These are phyloP conservation scores for Ochotona princeps DNA, from an alignment of 2,113 vertebrate genomes.

Conservation along the genomic window DNA sequence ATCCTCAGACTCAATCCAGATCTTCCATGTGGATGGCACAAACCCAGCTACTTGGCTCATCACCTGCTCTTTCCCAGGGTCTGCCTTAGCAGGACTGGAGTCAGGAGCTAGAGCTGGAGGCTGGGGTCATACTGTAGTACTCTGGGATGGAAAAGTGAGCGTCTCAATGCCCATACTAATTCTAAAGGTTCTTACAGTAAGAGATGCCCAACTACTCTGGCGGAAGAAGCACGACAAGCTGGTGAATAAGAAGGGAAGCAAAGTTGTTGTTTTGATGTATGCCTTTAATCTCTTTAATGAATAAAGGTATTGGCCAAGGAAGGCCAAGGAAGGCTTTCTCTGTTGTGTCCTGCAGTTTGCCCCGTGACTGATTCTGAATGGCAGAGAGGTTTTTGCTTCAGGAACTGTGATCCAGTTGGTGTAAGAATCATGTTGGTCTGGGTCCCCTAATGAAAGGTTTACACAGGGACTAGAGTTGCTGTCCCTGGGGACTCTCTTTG, in stretches of 20 bases:
- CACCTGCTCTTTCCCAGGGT: no score
- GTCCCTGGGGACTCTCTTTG: neutral
- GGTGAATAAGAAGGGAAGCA: neutral
- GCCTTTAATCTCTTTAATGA: constrained; percentile 16
- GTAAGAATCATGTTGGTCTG: neutral
- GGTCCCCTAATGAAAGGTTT: neutral
- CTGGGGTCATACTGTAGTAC: no score
- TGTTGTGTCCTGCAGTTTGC: neutral
- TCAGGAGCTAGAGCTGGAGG: no score
- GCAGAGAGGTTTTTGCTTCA: neutral
- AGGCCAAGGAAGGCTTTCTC: neutral
- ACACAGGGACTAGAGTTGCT: neutral
- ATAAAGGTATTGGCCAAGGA: neutral
- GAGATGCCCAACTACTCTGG: constrained; percentile 29
- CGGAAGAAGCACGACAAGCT: neutral
- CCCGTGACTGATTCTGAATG: neutral
- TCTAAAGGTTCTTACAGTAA: neutral
- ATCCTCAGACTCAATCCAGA: no score
- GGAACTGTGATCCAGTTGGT: neutral
- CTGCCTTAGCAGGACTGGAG: no score
- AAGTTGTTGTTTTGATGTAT: constrained; percentile 27
- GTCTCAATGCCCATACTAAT: no score
- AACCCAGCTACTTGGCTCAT: no score
- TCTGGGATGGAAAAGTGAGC: no score
- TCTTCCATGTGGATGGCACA: no score